phyloP scores from a whole-genome alignment of 1,140 invertebrate species.

The Zaprionus ghesquierei region DNA sequence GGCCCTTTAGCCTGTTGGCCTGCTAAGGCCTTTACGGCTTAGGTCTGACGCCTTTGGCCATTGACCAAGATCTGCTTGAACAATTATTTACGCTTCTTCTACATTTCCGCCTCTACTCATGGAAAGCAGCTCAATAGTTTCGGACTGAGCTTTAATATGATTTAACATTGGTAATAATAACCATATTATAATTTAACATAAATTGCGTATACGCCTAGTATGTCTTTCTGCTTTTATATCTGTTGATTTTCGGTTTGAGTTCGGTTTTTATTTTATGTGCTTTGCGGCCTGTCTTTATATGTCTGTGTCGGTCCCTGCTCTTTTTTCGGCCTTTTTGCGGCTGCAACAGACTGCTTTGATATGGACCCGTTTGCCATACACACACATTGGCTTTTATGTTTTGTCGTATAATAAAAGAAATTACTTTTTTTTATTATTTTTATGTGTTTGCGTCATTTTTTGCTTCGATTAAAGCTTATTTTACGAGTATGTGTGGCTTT shows the following conservation, averaged over 20 bases:
- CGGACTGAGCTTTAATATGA: slow-evolving; percentile 2
- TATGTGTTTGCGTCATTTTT: slow-evolving; percentile 5
- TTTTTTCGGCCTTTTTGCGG: not conserved
- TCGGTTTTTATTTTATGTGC: not conserved
- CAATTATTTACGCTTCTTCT: slow-evolving; percentile 2
- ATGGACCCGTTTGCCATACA: not conserved
- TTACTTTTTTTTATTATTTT: slow-evolving; percentile 35
- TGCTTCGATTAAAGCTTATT: slow-evolving; percentile 10
- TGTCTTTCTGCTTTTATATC: not conserved
- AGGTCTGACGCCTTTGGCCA: slow-evolving; percentile 3
- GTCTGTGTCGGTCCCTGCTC: not conserved
- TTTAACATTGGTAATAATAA: slow-evolving; percentile 1
- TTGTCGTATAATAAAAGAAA: slow-evolving; percentile 23
- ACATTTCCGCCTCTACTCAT: not conserved
- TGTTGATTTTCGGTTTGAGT: slow-evolving; percentile 1
- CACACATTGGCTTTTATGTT: slow-evolving; percentile 9
- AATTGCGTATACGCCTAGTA: slow-evolving; percentile 14
- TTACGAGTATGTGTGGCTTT: not conserved
- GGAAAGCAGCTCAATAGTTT: not conserved
- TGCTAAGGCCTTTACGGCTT: slow-evolving; percentile 53
- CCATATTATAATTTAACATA: not conserved
- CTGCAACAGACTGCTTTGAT: not conserved
- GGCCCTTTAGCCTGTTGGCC: not conserved
- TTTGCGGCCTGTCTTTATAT: not conserved
- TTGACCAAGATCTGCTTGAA: slow-evolving; percentile 7